Percentiles rank a stretch among this genome's conserved stretches.
Conservation (phyloP, 2,797 vertebrate genomes). For the Anabas testudineus region DNA sequence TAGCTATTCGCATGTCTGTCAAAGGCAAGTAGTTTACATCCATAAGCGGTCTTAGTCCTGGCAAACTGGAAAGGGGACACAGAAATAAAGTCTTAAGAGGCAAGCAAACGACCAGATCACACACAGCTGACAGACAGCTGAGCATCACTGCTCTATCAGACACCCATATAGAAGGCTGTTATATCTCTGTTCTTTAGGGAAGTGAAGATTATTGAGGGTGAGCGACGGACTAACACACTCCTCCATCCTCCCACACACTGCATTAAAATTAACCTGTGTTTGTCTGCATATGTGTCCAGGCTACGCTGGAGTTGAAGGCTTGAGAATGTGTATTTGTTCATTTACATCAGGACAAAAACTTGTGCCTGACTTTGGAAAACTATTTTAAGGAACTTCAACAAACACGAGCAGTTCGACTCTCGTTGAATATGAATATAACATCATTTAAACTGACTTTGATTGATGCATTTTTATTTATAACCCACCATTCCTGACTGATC, state of each 20-base stretch:
- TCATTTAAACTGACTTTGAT: conserved; percentile 30
- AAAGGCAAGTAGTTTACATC: conserved; percentile 98
- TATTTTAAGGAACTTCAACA: too few relatives aligned
- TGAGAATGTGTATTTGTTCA: too few relatives aligned
- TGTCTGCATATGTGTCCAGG: not conserved
- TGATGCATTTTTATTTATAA: conserved; percentile 23
- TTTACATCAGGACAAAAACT: too few relatives aligned
- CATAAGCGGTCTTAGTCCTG: conserved; percentile 95
- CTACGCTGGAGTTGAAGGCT: not conserved
- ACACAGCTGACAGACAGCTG: conserved; percentile 38
- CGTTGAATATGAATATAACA: too few relatives aligned
- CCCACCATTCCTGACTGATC: not conserved
- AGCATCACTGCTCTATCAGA: conserved; percentile 43
- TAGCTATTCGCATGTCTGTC: conserved; percentile 99
- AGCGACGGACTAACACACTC: conserved; percentile 20
- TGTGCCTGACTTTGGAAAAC: too few relatives aligned
- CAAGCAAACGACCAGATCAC: conserved; percentile 9
- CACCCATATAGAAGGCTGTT: conserved; percentile 54
- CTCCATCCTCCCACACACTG: conserved; percentile 10
- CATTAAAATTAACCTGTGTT: conserved; percentile 27
- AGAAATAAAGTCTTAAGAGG: conserved; percentile 12
- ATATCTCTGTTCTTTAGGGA: conserved; percentile 39
- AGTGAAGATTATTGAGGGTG: conserved; percentile 55
- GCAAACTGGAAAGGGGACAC: conserved; percentile 87
- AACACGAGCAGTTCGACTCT: too few relatives aligned